Conservation (phyloP, 2,797 vertebrate species). For the Pseudochirops cupreus region DNA sequence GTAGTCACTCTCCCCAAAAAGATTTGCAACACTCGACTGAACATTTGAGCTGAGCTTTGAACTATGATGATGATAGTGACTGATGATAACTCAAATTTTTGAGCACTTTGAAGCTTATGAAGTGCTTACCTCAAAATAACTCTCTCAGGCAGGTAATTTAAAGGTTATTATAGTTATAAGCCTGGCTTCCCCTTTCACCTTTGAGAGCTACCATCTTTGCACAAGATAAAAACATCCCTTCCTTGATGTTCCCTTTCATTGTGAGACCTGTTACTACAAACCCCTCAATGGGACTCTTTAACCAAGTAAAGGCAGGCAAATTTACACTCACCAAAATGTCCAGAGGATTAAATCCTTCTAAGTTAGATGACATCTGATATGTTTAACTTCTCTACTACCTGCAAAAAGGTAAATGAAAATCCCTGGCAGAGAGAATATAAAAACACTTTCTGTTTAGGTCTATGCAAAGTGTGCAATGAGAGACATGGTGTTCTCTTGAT, state of each 20-base stretch:
- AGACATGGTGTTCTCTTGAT: not conserved
- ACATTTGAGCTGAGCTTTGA: constrained; percentile 9
- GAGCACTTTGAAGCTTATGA: not conserved
- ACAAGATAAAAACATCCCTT: not conserved
- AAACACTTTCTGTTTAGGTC: not conserved
- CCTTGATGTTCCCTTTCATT: not conserved
- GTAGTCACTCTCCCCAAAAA: not conserved
- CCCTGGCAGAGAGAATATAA: not conserved
- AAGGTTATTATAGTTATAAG: not conserved
- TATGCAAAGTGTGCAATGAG: not conserved
- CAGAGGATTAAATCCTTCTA: not conserved
- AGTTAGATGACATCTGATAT: not conserved
- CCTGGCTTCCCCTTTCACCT: not conserved
- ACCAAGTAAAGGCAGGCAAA: not conserved
- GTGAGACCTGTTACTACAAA: not conserved
- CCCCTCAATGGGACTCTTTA: not conserved
- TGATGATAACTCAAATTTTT: not conserved
- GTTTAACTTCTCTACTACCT: constrained; percentile 24
- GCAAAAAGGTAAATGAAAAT: constrained; percentile 17
- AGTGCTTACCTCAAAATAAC: not conserved
- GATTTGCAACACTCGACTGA: not conserved
- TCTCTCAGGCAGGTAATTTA: not conserved
- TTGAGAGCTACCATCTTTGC: not conserved
- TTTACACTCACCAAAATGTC: not conserved
- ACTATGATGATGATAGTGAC: not conserved